phyloP scores from a whole-genome alignment of 1,140 invertebrate genomes.

The Eriosoma lanigerum region DNA sequence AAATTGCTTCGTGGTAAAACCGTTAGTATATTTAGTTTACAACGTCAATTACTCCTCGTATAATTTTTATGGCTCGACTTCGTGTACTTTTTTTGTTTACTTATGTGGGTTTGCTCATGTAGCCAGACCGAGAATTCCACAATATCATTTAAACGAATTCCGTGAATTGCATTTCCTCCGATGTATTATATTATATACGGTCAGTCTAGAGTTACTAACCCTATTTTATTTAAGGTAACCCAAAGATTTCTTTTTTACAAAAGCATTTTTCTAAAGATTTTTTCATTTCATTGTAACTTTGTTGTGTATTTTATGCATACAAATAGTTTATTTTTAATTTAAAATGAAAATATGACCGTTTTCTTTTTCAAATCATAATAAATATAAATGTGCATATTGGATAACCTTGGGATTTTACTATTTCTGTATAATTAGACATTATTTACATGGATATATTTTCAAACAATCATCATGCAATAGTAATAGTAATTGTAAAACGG shows the following conservation, averaged over 20 bases:
- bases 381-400: too few relatives aligned
- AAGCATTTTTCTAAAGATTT: background rate
- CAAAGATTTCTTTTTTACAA: background rate
- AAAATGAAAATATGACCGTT: background rate
- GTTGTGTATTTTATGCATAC: background rate
- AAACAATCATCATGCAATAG: too few relatives aligned
- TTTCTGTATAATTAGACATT: too few relatives aligned
- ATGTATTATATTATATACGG: background rate
- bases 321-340: background rate
- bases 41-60: background rate
- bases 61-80: conserved; percentile 17
- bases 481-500: too few relatives aligned
- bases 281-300: background rate
- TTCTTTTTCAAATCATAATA: too few relatives aligned
- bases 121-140: conserved; percentile 13
- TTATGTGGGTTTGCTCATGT: too few relatives aligned
- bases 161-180: background rate
- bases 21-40: background rate
- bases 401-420: too few relatives aligned
- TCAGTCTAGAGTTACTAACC: background rate
- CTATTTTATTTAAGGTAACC: too few relatives aligned
- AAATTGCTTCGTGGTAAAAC: too few relatives aligned
- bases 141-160: conserved; percentile 45
- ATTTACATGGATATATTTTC: too few relatives aligned
- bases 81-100: background rate